These are phyloP conservation scores for Drosophila pandora DNA, from an alignment of 1,140 invertebrate genomes.

Conservation along the genomic window DNA sequence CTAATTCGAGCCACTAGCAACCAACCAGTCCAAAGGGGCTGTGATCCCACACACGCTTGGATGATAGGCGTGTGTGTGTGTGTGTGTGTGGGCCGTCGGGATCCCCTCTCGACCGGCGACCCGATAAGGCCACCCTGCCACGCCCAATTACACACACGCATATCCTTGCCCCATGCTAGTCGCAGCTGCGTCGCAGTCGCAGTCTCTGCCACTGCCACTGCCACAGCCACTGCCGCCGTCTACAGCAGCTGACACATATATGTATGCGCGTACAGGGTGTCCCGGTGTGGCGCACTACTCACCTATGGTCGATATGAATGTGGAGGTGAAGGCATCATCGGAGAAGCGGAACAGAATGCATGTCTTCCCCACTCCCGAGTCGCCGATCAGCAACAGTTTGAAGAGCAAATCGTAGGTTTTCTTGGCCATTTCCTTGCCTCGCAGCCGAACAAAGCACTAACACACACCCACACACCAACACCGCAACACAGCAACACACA, in stretches of 20 bases:
- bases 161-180: constrained; percentile 28
- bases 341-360: constrained; percentile 99
- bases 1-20: constrained; percentile 38
- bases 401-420: constrained; percentile 99
- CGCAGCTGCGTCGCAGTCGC: constrained; percentile 19
- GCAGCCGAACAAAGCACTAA: constrained; percentile 58
- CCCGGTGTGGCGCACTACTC: constrained; percentile 79
- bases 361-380: constrained; percentile 99
- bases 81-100: neutral
- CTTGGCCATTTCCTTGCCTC: constrained; percentile 89
- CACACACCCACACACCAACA: constrained; percentile 36
- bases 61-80: constrained; percentile 2
- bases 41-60: too few relatives aligned
- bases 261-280: constrained; percentile 13
- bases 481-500: constrained; percentile 42
- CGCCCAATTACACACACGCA: constrained; percentile 55
- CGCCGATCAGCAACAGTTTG: constrained; percentile 98
- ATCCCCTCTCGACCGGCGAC: neutral
- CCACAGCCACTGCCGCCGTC: constrained; percentile 24
- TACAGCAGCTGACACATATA: constrained; percentile 34
- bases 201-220: constrained; percentile 21
- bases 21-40: constrained; percentile 49
- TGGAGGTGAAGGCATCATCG: constrained; percentile 99
- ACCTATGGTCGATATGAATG: constrained; percentile 99
- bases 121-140: constrained; percentile 51